A percentile compares a stretch with the other conserved stretches of the same genome.
phyloP scores from a whole-genome alignment of 2,797 vertebrate species.

The Sebastes minor region DNA sequence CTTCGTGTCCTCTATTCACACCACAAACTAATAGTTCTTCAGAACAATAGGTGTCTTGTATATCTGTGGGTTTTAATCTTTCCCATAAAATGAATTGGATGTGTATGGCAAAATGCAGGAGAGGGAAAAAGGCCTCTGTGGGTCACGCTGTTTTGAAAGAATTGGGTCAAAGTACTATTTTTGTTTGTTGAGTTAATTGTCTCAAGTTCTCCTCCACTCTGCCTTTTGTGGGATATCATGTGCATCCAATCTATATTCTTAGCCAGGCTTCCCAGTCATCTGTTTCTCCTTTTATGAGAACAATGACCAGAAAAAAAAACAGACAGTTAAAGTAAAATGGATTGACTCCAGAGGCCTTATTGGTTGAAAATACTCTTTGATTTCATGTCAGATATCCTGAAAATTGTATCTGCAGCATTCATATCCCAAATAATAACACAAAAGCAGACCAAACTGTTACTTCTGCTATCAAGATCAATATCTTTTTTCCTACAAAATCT shows the following conservation, averaged over 20 bases:
- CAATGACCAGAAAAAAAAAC: not conserved
- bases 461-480: not conserved
- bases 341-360: not conserved
- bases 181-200: constrained; percentile 46
- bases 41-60: not conserved
- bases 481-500: not conserved
- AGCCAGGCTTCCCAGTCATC: constrained; percentile 1
- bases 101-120: not conserved
- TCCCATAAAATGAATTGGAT: not conserved
- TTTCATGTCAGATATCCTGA: not conserved
- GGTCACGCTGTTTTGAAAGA: constrained; percentile 37
- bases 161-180: constrained; percentile 38
- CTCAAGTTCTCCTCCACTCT: not conserved
- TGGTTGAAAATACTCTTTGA: not conserved
- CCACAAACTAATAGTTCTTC: not conserved
- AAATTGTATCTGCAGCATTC: not conserved
- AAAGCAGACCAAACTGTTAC: not conserved
- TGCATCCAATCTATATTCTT: constrained; percentile 38
- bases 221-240: constrained; percentile 42
- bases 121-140: not conserved
- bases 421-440: not conserved
- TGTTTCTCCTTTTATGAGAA: constrained; percentile 14
- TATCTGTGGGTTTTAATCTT: not conserved
- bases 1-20: not conserved
- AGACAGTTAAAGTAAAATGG: not conserved